Evolutionary conservation across 2,888 invertebrate species (phyloP), one percentile per base, ranked within the genome.

Genomic region (Sacculina carcini): DNA sequence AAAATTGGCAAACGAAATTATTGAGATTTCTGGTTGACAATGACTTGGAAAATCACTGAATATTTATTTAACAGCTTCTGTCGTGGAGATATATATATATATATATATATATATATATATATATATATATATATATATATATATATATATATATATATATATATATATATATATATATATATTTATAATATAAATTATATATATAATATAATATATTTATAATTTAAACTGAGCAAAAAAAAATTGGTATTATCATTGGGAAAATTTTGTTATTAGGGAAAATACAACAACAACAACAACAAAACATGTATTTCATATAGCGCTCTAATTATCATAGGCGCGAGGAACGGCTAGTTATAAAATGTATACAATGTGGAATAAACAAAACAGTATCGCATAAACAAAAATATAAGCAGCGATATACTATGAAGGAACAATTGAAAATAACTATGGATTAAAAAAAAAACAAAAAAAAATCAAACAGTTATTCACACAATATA

Each of bases 101-200:
- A 3, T 46, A 46, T 46, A 46, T 24, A 24, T 24, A 46, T 24
- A 46, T 46, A 46, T 46, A 46, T 46, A 46, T 24, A 46, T 46
- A 46, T 24, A 46, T 6, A 16, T 24, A 46, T 6, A 23, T 16
- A 28, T 12, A 6, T 14, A 46, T 6, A 46, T 6, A 46, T 46
- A 46, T 46, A 46, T 46, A 46, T 46, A 46, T 46, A 46, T 46
- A 46, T 46, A 46, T 46, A 46, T 46, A 46, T 46, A 24, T 24
- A 9, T 24, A 24, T 24, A 24, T 42, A 5, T 24, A 24, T 24
- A 24, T 24, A 23, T 46, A 46, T 26, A 46, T 46, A 46, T 46
- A 46, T 24, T 16, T 46, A 21, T 9, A 10, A 6, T 10, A 31
- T 31, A 10, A 31, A 9, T 10, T 9, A 31, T 31, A 9, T 10